These are phyloP conservation scores for Listrodromus nycthemerus DNA, from an alignment of 2,888 invertebrate genomes.

Conservation along the genomic window DNA sequence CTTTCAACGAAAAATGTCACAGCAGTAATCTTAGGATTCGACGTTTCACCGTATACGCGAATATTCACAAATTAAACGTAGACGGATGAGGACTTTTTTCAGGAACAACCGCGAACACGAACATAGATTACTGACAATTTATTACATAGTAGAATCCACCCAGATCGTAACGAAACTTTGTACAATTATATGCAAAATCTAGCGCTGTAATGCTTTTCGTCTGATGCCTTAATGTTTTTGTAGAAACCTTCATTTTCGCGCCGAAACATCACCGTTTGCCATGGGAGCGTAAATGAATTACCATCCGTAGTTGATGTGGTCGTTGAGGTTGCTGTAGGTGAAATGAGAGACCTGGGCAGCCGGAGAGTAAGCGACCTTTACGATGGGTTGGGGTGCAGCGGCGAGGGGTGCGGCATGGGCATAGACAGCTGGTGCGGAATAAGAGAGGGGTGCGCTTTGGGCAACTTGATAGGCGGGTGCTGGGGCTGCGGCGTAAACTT, in stretches of 20 bases:
- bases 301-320: slow-evolving; percentile 71
- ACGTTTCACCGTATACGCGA: background rate
- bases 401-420: slow-evolving; percentile 53
- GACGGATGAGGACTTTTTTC: background rate
- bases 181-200: slow-evolving; percentile 38
- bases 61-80: no score
- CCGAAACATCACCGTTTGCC: background rate
- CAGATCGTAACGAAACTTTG: slow-evolving; percentile 50
- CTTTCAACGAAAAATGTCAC: no score
- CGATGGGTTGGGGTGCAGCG: slow-evolving; percentile 59
- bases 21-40: background rate
- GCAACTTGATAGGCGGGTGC: slow-evolving; percentile 59
- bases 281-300: slow-evolving; percentile 37
- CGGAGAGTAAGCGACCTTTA: slow-evolving; percentile 68
- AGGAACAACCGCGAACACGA: background rate
- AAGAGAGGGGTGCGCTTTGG: slow-evolving; percentile 37
- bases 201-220: slow-evolving; percentile 11
- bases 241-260: background rate
- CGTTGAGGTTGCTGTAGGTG: slow-evolving; percentile 70
- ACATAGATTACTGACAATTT: slow-evolving; percentile 51
- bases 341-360: slow-evolving; percentile 69
- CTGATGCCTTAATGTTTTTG: background rate
- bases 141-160: slow-evolving; percentile 46
- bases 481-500: slow-evolving; percentile 61
- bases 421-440: slow-evolving; percentile 36